A percentile compares a stretch with the other conserved stretches of the same genome.
Conservation (phyloP, 2,797 vertebrate species). For the Tokudaia tokunoshimensis region DNA sequence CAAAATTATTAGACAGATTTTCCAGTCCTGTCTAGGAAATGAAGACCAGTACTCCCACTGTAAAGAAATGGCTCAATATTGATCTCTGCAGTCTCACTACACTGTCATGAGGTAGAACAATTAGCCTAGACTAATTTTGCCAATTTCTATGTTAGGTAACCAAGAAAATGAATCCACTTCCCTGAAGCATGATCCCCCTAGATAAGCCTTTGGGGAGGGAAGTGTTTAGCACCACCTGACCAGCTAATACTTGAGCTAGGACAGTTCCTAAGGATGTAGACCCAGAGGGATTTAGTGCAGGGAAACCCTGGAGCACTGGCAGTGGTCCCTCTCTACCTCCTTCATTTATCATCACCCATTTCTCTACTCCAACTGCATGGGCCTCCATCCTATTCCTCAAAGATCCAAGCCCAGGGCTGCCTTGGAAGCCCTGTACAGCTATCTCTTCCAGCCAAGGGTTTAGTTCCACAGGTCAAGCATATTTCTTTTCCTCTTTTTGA, state of each 20-base stretch:
- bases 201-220: background rate
- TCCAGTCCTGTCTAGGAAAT: background rate
- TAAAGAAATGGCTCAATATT: background rate
- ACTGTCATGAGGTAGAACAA: background rate
- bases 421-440: background rate
- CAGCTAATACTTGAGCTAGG: background rate
- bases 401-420: background rate
- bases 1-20: background rate
- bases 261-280: background rate
- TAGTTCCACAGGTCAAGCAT: background rate
- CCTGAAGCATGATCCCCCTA: background rate
- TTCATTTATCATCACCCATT: accelerated
- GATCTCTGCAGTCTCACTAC: background rate
- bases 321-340: accelerated
- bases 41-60: background rate
- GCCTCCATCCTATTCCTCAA: background rate
- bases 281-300: background rate
- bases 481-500: background rate
- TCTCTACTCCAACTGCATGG: background rate
- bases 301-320: background rate
- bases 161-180: background rate
- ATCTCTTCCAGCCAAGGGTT: background rate
- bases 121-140: background rate
- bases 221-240: background rate
- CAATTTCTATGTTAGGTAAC: background rate